Conservation (phyloP, 1,140 invertebrate species). For the Protaetia brevitarsis region DNA sequence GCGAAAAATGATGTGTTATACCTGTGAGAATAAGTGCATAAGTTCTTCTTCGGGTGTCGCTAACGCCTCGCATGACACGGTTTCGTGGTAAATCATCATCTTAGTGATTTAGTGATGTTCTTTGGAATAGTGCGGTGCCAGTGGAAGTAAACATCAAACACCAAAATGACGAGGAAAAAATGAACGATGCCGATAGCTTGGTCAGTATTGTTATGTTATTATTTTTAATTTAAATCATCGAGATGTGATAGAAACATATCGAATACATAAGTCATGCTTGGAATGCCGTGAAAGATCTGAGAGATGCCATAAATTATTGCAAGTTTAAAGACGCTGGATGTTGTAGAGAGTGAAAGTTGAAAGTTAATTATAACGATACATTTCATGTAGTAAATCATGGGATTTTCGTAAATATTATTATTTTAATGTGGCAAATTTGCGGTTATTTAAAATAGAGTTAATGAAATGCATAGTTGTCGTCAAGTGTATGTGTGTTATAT, state of each 20-base stretch:
- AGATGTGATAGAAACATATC: neutral
- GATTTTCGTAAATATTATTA: neutral
- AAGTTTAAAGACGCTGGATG: neutral
- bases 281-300: neutral
- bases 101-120: neutral
- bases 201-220: slow-evolving; percentile 42
- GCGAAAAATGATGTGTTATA: too few relatives aligned
- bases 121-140: neutral
- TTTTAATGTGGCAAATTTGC: neutral
- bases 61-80: too few relatives aligned
- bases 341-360: neutral
- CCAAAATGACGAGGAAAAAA: slow-evolving; percentile 49
- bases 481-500: neutral
- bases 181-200: slow-evolving; percentile 54
- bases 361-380: neutral
- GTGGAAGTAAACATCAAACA: neutral
- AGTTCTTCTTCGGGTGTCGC: too few relatives aligned
- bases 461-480: neutral
- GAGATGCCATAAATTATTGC: neutral
- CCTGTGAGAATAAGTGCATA: too few relatives aligned
- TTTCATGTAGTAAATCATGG: neutral
- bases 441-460: neutral
- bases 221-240: neutral
- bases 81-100: too few relatives aligned
- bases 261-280: neutral